These are phyloP conservation scores for Nemotelus nigrinus DNA, from an alignment of 2,888 invertebrate genomes.

Conservation along the genomic window DNA sequence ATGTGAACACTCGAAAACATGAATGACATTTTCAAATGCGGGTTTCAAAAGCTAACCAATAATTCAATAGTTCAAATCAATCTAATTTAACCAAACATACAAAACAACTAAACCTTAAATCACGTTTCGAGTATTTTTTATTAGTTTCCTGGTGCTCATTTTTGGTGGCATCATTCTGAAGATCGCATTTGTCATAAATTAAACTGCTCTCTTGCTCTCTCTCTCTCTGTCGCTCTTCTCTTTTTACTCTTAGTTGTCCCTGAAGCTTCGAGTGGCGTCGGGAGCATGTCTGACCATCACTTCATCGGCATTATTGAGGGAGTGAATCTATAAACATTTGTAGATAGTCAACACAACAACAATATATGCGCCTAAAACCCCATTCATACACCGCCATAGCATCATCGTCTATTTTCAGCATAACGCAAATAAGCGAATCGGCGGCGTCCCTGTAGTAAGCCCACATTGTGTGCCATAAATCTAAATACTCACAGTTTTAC, in stretches of 20 bases:
- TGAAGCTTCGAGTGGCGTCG: too few relatives aligned
- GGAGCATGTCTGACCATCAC: background rate
- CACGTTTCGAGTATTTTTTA: background rate
- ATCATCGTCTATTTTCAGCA: too few relatives aligned
- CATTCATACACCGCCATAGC: background rate
- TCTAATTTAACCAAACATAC: too few relatives aligned
- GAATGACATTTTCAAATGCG: too few relatives aligned
- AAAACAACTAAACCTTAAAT: too few relatives aligned
- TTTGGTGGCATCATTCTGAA: slow-evolving; percentile 10
- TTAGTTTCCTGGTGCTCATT: slow-evolving; percentile 18
- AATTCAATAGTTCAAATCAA: too few relatives aligned
- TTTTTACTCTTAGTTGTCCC: too few relatives aligned
- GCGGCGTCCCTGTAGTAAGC: too few relatives aligned
- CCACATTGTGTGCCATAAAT: slow-evolving; percentile 2
- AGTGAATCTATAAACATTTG: slow-evolving; percentile 6
- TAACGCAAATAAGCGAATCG: too few relatives aligned
- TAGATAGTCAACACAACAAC: background rate
- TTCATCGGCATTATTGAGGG: background rate
- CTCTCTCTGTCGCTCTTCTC: background rate
- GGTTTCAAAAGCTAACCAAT: too few relatives aligned
- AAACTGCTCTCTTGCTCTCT: slow-evolving; percentile 1
- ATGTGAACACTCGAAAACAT: too few relatives aligned
- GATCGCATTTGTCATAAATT: slow-evolving; percentile 22
- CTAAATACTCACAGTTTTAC: slow-evolving; percentile 17
- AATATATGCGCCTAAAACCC: background rate